A percentile compares a stretch with the other conserved stretches of the same genome.
These are phyloP conservation scores for Tuta absoluta DNA, from an alignment of 2,888 invertebrate genomes.

Conservation along the genomic window DNA sequence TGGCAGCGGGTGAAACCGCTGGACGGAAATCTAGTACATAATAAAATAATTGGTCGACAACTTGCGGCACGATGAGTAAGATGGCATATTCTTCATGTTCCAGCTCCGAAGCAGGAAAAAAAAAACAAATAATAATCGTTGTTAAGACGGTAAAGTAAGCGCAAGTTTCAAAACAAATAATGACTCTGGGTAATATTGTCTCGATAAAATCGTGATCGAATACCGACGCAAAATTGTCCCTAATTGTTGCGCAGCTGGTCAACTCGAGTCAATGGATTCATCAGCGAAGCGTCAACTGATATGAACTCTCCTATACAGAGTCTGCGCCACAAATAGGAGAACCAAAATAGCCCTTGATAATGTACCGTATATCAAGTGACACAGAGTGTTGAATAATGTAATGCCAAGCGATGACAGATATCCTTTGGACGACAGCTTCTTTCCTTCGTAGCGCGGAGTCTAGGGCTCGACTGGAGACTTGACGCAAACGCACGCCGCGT, in stretches of 20 bases:
- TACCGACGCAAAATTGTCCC: slow-evolving; percentile 26
- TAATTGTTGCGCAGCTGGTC: slow-evolving; percentile 49
- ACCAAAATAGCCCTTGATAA: no score
- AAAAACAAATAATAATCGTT: no score
- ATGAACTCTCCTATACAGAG: slow-evolving; percentile 32
- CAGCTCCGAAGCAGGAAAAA: no score
- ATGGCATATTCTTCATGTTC: no score
- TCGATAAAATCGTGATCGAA: background rate
- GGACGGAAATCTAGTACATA: no score
- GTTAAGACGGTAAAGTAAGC: no score
- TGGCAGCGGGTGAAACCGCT: no score
- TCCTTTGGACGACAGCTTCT: no score
- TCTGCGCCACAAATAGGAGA: slow-evolving; percentile 13
- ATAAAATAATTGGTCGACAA: no score
- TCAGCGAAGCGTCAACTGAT: slow-evolving; percentile 48
- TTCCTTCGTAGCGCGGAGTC: slow-evolving; percentile 24
- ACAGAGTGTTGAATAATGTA: no score
- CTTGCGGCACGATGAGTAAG: no score
- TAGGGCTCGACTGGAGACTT: slow-evolving; percentile 36
- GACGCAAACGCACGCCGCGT: slow-evolving; percentile 30
- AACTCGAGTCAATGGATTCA: slow-evolving; percentile 60
- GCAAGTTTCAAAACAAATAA: background rate
- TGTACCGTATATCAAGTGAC: slow-evolving; percentile 17
- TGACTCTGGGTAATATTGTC: background rate
- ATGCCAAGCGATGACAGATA: no score